Base-by-base conservation (phyloP, 2,888 invertebrate genomes). In the Panorpa germanica region DNA sequence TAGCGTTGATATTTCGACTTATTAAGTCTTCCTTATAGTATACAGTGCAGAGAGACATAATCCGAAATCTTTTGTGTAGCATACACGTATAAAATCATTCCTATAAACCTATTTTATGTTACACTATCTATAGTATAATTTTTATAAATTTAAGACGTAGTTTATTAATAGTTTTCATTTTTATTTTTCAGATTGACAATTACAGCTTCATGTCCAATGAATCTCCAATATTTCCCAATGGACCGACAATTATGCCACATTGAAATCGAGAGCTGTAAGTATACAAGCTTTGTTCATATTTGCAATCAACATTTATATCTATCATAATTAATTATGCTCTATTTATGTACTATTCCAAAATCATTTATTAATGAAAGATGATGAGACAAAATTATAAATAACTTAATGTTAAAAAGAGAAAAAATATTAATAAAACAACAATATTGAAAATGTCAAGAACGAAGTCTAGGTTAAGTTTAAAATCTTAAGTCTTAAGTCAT, bases 191-290 rank as follows among this genome's bases (percentile, higher is more conserved):
- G 86, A 55, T 70, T 91, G 57, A 91, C 90, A 40, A 85, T 91
- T 47, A 91, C 90, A 39, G 86, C 88, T 40, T 85, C 88, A 43
- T 91, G 91, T 59, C 88, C 88, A 34, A 90, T 91, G 90, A 83
- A 88, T 55, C 70, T 91, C 29, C 85, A 90, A 53, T 90, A 88
- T 57, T 91, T 90, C 55, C 91, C 91, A 21, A 88, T 91, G 88
- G 91, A 91, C 56, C 72, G 85, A 42, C 91, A 91, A 53, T 59
- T 86, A 40, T 91, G 91, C 57, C 81, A 85, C 52, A 83, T 91
- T 54, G 86, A 88, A 65, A 86, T 91, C 47, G 90, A 91, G 70
- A 90, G 90, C 70, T 91, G 91, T 91, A 78, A 88, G 90, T 86
- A 75, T 55, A 48, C 50, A 48, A 43, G 45, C 37, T 45, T 45